phyloP scores from a whole-genome alignment of 1,140 invertebrate species.

The Ruditapes philippinarum region DNA sequence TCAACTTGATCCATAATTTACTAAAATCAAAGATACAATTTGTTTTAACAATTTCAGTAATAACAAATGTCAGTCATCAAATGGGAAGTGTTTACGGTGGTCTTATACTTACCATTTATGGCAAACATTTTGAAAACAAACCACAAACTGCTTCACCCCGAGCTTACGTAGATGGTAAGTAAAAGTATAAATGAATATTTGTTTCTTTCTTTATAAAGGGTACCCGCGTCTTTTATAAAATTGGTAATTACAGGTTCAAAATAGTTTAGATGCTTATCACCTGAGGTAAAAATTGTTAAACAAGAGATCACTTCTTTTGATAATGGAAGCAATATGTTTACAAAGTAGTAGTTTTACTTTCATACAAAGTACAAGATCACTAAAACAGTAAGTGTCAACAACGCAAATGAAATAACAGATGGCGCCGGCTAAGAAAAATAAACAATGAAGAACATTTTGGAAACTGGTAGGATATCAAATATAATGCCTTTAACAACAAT shows the following conservation, averaged over 20 bases:
- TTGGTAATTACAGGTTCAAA: not conserved
- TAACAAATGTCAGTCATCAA: slow-evolving; percentile 24
- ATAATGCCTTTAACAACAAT: too few relatives aligned
- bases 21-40: too few relatives aligned
- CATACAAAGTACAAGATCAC: too few relatives aligned
- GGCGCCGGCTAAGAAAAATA: too few relatives aligned
- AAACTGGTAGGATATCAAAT: too few relatives aligned
- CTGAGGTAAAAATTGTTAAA: too few relatives aligned
- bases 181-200: not conserved
- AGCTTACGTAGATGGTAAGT: slow-evolving; percentile 54
- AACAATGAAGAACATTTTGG: too few relatives aligned
- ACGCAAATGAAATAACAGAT: too few relatives aligned
- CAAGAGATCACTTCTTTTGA: not conserved
- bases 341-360: not conserved
- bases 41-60: too few relatives aligned
- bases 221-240: not conserved
- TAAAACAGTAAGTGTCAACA: too few relatives aligned
- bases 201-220: not conserved
- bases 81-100: slow-evolving; percentile 39
- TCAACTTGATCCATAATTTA: too few relatives aligned
- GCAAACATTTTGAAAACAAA: slow-evolving; percentile 37
- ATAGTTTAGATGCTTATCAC: too few relatives aligned
- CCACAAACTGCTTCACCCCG: not conserved
- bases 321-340: not conserved
- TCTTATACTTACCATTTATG: slow-evolving; percentile 24